A percentile compares a stretch with the other conserved stretches of the same genome.
phyloP scores from a whole-genome alignment of 1,140 invertebrate genomes.

The Laodelphax striatellus region DNA sequence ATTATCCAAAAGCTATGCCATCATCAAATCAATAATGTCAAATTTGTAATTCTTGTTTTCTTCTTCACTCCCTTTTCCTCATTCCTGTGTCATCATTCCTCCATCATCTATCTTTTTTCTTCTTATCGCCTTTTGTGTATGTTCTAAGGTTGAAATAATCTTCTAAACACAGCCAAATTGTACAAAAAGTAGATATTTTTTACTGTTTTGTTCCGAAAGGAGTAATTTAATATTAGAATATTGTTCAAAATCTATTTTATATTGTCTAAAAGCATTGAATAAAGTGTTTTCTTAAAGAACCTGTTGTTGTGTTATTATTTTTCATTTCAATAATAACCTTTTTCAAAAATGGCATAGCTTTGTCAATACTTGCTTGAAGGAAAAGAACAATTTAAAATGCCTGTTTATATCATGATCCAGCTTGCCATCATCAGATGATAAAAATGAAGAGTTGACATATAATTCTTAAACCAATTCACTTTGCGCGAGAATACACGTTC shows the following conservation, averaged over 20 bases:
- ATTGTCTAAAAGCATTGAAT: constrained; percentile 7
- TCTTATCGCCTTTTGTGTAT: neutral
- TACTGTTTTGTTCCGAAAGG: constrained; percentile 1
- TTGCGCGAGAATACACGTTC: constrained; percentile 12
- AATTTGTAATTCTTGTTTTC: constrained; percentile 1
- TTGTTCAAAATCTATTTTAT: constrained; percentile 10
- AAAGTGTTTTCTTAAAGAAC: neutral
- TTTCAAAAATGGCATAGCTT: constrained; percentile 12
- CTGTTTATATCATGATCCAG: constrained; percentile 4
- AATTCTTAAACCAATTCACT: constrained; percentile 15
- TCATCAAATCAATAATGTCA: constrained; percentile 2
- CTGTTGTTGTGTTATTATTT: neutral
- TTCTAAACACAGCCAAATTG: constrained; percentile 3
- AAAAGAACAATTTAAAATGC: neutral
- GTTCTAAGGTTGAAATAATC: constrained; percentile 8
- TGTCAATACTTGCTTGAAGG: constrained; percentile 14
- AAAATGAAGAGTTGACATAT: neutral
- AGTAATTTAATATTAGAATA: constrained; percentile 7
- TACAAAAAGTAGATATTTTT: constrained; percentile 7
- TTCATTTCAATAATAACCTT: neutral
- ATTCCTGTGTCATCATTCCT: too few relatives aligned
- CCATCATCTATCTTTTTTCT: neutral
- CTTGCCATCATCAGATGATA: constrained; percentile 4
- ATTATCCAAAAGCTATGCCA: constrained; percentile 17
- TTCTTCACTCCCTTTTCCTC: too few relatives aligned